phyloP scores from a whole-genome alignment of 2,797 vertebrate genomes.

The Garrulus glandarius region DNA sequence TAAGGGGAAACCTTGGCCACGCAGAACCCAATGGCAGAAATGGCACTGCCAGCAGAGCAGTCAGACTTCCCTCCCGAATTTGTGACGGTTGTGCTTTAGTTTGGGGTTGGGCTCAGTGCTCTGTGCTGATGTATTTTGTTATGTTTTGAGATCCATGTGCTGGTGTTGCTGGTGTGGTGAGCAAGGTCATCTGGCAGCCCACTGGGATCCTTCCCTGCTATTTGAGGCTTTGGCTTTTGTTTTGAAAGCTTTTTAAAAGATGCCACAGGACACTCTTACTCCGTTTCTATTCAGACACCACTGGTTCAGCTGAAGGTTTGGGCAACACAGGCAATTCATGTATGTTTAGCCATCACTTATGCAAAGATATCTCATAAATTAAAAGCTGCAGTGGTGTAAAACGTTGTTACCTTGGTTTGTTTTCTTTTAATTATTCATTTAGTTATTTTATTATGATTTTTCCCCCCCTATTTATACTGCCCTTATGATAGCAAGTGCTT shows the following conservation, averaged over 20 bases:
- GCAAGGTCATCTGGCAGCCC: not conserved
- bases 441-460: not conserved
- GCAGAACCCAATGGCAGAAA: not conserved
- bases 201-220: not conserved
- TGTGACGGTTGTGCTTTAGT: not conserved
- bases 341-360: not conserved
- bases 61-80: not conserved
- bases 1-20: not conserved
- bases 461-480: not conserved
- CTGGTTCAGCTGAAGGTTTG: not conserved
- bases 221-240: not conserved
- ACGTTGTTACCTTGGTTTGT: not conserved
- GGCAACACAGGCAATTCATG: not conserved
- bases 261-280: not conserved
- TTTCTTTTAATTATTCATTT: not conserved
- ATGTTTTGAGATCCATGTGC: not conserved
- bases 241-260: not conserved
- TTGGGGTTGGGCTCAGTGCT: not conserved
- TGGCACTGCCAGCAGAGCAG: not conserved
- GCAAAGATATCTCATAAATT: not conserved
- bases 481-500: constrained; percentile 57
- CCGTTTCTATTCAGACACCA: not conserved
- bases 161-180: not conserved
- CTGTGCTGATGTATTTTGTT: not conserved
- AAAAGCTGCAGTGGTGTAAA: not conserved